phyloP scores from a whole-genome alignment of 2,113 vertebrate species.

The Amazona vittata region DNA sequence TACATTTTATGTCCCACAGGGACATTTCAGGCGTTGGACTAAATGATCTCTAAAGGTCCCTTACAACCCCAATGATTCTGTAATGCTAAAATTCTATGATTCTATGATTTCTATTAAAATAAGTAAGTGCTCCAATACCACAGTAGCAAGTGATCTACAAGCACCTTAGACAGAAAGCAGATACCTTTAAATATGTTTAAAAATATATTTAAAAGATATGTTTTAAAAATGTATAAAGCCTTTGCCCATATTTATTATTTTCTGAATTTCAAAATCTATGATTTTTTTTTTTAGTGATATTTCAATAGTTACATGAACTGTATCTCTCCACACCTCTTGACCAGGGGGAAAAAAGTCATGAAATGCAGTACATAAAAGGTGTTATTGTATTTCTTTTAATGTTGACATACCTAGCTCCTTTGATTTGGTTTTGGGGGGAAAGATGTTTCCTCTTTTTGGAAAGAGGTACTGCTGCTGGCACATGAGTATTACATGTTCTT shows the following conservation, averaged over 20 bases:
- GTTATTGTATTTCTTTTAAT: not conserved
- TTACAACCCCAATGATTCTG: not conserved
- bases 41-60: not conserved
- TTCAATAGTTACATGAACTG: not conserved
- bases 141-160: not conserved
- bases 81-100: not conserved
- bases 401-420: not conserved
- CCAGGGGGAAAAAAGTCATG: not conserved
- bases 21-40: not conserved
- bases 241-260: not conserved
- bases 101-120: not conserved
- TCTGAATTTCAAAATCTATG: not conserved
- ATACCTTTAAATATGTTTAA: not conserved
- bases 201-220: not conserved
- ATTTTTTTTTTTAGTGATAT: not conserved
- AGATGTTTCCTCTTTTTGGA: not conserved
- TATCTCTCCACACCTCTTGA: not conserved
- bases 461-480: not conserved
- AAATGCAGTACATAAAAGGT: not conserved
- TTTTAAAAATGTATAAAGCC: not conserved
- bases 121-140: not conserved
- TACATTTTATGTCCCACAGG: not conserved
- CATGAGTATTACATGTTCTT: not conserved
- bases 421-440: accelerated
- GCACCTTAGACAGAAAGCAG: not conserved